These are phyloP conservation scores for Metopolophium dirhodum DNA, from an alignment of 1,140 invertebrate species.

Conservation along the genomic window DNA sequence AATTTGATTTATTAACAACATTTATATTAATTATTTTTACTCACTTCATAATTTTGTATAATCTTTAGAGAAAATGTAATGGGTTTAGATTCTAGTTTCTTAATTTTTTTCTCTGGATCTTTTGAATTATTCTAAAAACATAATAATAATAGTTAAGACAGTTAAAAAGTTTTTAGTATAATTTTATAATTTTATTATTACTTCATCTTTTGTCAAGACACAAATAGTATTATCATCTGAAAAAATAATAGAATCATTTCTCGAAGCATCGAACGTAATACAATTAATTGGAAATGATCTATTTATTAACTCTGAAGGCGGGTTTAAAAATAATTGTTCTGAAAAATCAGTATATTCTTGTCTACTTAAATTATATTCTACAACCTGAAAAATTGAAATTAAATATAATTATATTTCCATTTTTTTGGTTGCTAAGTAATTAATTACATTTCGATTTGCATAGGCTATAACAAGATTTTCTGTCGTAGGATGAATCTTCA, in stretches of 20 bases:
- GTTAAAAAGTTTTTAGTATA: not conserved
- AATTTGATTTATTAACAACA: too few relatives aligned
- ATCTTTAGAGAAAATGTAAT: conserved; percentile 53
- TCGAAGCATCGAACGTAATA: conserved; percentile 68
- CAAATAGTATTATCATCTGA: conserved; percentile 71
- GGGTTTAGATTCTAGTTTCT: conserved; percentile 30
- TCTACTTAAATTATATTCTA: conserved; percentile 72
- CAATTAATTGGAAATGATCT: conserved; percentile 66
- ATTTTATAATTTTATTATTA: conserved; percentile 3
- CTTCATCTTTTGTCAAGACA: conserved; percentile 68
- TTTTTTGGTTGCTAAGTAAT: not conserved
- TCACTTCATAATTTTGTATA: conserved; percentile 60
- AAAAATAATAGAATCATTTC: conserved; percentile 70
- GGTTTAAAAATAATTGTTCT: conserved; percentile 64
- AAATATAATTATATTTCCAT: not conserved
- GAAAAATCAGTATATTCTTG: conserved; percentile 69
- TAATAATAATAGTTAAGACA: not conserved
- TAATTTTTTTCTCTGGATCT: conserved; percentile 29
- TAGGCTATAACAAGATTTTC: conserved; percentile 72
- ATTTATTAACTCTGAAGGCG: conserved; percentile 65
- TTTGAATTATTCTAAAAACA: not conserved
- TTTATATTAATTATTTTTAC: conserved; percentile 52
- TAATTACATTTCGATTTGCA: conserved; percentile 73
- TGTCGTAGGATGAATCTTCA: conserved; percentile 68
- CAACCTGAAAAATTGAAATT: conserved; percentile 65